Conservation (phyloP, 2,113 vertebrate genomes). For the Dunckerocampus dactyliophorus region DNA sequence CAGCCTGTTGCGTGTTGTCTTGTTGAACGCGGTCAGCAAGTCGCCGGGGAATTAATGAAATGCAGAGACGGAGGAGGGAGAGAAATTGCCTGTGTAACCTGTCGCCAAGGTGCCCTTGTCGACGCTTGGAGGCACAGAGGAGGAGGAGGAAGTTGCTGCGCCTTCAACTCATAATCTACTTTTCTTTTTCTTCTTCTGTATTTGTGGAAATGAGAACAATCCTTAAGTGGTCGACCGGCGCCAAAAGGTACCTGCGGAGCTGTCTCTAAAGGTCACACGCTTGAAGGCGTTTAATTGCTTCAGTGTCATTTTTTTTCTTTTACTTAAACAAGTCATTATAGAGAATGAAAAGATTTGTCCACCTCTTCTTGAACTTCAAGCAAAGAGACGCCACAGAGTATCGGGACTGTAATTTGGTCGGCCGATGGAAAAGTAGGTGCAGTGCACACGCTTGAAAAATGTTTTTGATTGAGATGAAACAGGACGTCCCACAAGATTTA, state of each 20-base stretch:
- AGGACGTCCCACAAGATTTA: too few relatives aligned
- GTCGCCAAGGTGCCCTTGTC: slow-evolving; percentile 74
- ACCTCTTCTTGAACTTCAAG: slow-evolving; percentile 6
- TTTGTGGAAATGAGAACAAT: slow-evolving; percentile 41
- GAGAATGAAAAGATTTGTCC: slow-evolving; percentile 26
- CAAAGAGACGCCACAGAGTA: background rate
- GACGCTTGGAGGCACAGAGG: slow-evolving; percentile 57
- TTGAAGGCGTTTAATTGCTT: slow-evolving; percentile 47
- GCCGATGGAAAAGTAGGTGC: background rate
- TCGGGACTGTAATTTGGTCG: background rate
- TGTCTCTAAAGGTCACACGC: slow-evolving; percentile 53
- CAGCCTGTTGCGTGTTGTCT: slow-evolving; percentile 75
- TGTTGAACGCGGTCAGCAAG: slow-evolving; percentile 62
- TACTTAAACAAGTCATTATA: slow-evolving; percentile 56
- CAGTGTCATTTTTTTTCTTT: slow-evolving; percentile 31
- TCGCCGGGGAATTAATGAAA: slow-evolving; percentile 75
- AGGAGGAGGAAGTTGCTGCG: slow-evolving; percentile 36
- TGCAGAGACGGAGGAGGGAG: slow-evolving; percentile 53
- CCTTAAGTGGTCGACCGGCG: slow-evolving; percentile 7
- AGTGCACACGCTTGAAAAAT: too few relatives aligned
- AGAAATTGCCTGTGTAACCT: slow-evolving; percentile 74
- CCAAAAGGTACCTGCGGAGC: background rate
- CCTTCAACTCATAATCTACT: slow-evolving; percentile 32
- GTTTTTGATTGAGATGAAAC: too few relatives aligned
- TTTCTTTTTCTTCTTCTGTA: slow-evolving; percentile 9